These are phyloP conservation scores for Zophobas atratus DNA, from an alignment of 1,140 invertebrate species.

Conservation along the genomic window DNA sequence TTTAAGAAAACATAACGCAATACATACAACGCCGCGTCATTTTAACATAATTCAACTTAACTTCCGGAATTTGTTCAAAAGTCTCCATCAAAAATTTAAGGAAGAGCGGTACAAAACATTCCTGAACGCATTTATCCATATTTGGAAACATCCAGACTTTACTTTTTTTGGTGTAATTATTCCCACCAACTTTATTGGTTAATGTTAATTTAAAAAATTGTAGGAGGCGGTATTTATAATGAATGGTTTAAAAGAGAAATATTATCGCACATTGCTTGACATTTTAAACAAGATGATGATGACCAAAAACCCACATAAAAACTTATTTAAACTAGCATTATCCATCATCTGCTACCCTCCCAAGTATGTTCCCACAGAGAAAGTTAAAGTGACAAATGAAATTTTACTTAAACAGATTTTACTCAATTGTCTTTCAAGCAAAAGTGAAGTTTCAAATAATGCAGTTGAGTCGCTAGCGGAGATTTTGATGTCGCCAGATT, in stretches of 20 bases:
- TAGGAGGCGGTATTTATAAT: slow-evolving; percentile 36
- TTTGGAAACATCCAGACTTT: slow-evolving; percentile 35
- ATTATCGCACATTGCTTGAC: slow-evolving; percentile 21
- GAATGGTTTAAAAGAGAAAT: slow-evolving; percentile 37
- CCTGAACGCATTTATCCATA: slow-evolving; percentile 35
- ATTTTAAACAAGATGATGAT: slow-evolving; percentile 30
- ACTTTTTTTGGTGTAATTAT: slow-evolving; percentile 35
- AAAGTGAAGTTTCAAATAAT: slow-evolving; percentile 1
- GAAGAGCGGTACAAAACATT: slow-evolving; percentile 37
- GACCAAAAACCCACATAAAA: slow-evolving; percentile 4
- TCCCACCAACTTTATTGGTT: slow-evolving; percentile 1
- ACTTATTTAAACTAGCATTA: slow-evolving; percentile 25
- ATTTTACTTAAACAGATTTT: slow-evolving; percentile 31
- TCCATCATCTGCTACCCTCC: slow-evolving; percentile 17
- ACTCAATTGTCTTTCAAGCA: slow-evolving; percentile 32
- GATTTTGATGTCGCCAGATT: slow-evolving; percentile 39
- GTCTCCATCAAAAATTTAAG: slow-evolving; percentile 7
- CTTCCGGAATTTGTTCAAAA: slow-evolving; percentile 33
- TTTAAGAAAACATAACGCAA: neutral
- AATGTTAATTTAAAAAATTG: neutral
- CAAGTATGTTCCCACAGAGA: neutral
- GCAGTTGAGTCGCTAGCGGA: slow-evolving; percentile 19
- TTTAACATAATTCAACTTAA: slow-evolving; percentile 19
- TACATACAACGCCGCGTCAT: slow-evolving; percentile 5
- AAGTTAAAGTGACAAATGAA: slow-evolving; percentile 43